Conservation (phyloP, 2,113 vertebrate species). For the Phycodurus eques region DNA sequence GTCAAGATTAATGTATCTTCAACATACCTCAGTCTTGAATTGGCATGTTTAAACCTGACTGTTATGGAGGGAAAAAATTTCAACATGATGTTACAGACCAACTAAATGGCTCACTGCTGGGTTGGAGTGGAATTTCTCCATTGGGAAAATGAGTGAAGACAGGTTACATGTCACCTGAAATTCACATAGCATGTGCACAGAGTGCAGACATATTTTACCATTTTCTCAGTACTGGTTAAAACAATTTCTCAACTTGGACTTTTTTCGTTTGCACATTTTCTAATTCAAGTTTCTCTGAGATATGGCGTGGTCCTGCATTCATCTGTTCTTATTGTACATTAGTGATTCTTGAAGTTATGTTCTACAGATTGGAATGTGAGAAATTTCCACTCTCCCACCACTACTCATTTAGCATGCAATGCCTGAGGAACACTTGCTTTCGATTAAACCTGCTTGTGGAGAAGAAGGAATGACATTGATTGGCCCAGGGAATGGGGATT, state of each 20-base stretch:
- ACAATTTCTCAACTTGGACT: slow-evolving; percentile 6
- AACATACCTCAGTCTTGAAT: no score
- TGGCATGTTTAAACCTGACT: no score
- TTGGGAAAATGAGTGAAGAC: not conserved
- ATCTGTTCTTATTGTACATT: slow-evolving; percentile 22
- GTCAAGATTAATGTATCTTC: no score
- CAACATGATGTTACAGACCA: no score
- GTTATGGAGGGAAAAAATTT: no score
- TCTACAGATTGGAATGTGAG: slow-evolving; percentile 32
- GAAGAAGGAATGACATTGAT: slow-evolving; percentile 70
- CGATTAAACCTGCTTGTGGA: slow-evolving; percentile 55
- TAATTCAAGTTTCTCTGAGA: slow-evolving; percentile 13
- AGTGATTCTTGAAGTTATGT: slow-evolving; percentile 38
- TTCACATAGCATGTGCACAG: not conserved
- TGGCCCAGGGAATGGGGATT: slow-evolving; percentile 67
- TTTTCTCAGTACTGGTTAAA: not conserved
- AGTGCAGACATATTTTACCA: not conserved
- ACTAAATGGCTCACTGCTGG: not conserved
- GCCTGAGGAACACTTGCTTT: slow-evolving; percentile 56
- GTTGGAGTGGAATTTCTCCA: not conserved
- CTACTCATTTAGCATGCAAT: slow-evolving; percentile 49
- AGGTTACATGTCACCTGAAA: not conserved
- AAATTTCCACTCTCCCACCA: slow-evolving; percentile 20
- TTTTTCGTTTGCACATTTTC: not conserved
- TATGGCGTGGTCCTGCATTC: slow-evolving; percentile 24